Evolutionary conservation across 2,797 vertebrate genomes (phyloP).

Genomic region (Myiothlypis chrysogaster): DNA sequence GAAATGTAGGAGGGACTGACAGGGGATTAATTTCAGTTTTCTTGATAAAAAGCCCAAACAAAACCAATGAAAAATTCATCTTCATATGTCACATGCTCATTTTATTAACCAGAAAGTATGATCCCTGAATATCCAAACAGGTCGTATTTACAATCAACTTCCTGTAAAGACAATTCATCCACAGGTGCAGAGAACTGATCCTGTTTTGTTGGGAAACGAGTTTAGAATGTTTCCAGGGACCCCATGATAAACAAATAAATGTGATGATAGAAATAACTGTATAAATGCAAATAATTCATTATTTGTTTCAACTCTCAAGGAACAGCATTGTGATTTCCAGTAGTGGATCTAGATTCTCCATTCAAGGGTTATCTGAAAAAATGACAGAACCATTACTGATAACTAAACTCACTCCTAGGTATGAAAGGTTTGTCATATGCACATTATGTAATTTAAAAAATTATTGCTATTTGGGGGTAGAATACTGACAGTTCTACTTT

Average conservation of each 20-base stretch:
- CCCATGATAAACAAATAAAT: background rate
- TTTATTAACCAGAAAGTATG: background rate
- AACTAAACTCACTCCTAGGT: background rate
- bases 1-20: background rate
- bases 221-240: background rate
- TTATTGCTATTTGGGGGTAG: background rate
- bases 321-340: background rate
- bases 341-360: background rate
- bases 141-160: background rate
- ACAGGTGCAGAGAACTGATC: background rate
- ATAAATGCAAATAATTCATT: background rate
- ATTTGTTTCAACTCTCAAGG: background rate
- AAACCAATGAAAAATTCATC: background rate
- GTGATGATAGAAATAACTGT: background rate
- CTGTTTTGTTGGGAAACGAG: background rate
- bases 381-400: background rate
- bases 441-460: background rate
- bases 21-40: background rate
- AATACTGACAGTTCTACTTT: background rate
- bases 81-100: background rate
- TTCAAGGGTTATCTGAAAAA: background rate
- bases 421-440: background rate
- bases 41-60: background rate
- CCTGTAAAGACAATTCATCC: background rate
- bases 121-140: background rate